Evolutionary conservation across 2,113 vertebrate species (phyloP), one percentile per base, ranked within the genome.

Genomic region (Charina bottae): DNA sequence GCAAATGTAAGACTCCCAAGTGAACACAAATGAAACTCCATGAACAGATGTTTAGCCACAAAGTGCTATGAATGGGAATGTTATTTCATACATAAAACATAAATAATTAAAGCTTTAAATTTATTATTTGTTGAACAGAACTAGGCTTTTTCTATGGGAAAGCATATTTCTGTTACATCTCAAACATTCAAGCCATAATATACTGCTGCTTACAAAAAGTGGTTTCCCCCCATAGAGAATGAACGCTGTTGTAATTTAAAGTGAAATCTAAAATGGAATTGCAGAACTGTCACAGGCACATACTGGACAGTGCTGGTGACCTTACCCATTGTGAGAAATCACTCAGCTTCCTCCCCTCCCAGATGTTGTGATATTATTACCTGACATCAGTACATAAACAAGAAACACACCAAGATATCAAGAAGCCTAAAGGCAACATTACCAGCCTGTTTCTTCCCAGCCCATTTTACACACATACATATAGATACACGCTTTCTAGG

Each of bases 11-110:
- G 55, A 88, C 26, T 88, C 42, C 68, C 83, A 88, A 17, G 33
- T 59, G 55, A 60, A 92, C 11, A 33, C 55, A 91, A 58, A 92
- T 23, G 62, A 91, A 91, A 55, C 9, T 78, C 37, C 55, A 28
- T 78, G 21, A 58, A 58, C 91, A 88, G 84, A 56, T 26, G 12
- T 83, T 46, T 49, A 88, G 19, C 26, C 42, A 19, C 24, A n/a
- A 49, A 62, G 21, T 37, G 10, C 33, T 54, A 72, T 83, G 55
- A 83, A 49, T 46, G 7, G 68, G 21, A 83, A 83, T 24, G 60
- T 15, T 84, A 11, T 33, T 89, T 92, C 53, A n/a, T 33, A 54
- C 0, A 78, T 42, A 87, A 53, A 28, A 26, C 24, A 54, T 21
- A 68, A 68, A 33, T 19, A 54, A 87, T 68, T n/a, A 84, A 72